Evolutionary conservation across 2,888 invertebrate genomes (phyloP).

Genomic region (Watsonalla binaria): DNA sequence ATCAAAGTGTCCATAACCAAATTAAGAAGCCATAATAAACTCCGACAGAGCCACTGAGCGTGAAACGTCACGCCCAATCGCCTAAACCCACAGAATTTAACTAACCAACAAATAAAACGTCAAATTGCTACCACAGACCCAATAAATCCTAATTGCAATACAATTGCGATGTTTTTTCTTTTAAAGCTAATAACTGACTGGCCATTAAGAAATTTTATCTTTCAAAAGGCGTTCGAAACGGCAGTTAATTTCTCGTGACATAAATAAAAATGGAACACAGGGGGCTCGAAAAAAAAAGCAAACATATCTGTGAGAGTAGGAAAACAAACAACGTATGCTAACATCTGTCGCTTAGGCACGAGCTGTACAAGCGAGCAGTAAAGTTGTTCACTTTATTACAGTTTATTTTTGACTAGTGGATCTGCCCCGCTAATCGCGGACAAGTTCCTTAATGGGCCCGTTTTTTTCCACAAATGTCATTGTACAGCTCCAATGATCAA

Average conservation of each 20-base stretch:
- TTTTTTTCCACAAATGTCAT: no score
- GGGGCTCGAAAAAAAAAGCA: constrained; percentile 65
- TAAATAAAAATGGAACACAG: constrained; percentile 67
- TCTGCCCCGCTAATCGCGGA: no score
- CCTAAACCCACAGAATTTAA: constrained; percentile 5
- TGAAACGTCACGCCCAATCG: not conserved
- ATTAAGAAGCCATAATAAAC: not conserved
- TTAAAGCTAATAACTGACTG: constrained; percentile 32
- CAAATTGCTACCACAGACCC: constrained; percentile 16
- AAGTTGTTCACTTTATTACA: constrained; percentile 28
- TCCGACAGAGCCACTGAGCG: not conserved
- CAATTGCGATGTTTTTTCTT: constrained; percentile 6
- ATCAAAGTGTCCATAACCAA: not conserved
- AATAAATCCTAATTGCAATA: constrained; percentile 14
- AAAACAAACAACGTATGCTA: constrained; percentile 78
- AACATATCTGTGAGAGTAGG: constrained; percentile 75
- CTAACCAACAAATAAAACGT: constrained; percentile 19
- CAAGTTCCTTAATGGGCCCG: no score
- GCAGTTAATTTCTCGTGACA: constrained; percentile 73
- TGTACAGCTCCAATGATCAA: no score
- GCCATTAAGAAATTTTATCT: constrained; percentile 61
- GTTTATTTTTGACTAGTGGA: not conserved
- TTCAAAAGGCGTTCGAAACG: constrained; percentile 43
- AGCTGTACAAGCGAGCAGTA: constrained; percentile 42
- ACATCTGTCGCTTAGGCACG: constrained; percentile 71